Evolutionary conservation across 2,888 invertebrate genomes (phyloP), one percentile per base, ranked within the genome.

Genomic region (Adela reaumurella): DNA sequence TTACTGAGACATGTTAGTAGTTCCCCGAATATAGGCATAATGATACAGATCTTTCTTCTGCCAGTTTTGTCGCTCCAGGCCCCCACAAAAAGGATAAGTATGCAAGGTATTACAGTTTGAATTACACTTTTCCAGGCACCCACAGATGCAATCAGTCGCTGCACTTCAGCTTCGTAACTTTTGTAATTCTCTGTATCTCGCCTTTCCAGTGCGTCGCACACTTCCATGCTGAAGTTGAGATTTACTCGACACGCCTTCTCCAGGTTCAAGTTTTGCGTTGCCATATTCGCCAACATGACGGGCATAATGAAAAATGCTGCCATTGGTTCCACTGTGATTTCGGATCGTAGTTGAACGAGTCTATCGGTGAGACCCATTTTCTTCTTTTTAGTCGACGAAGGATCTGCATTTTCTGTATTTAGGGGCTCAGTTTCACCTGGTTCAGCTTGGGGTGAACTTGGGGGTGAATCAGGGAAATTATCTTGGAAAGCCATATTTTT

Each of bases 201-300:
- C 10, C 78, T 66, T 18, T 86, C 85, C 6, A 92, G 66, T 0
- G 90, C 88, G 56, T 84, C 81, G 62, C 92, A 93, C 1, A 92
- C 83, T 57, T 83, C 82, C 19, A 82, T 78, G 0, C 86, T 77
- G 57, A 85, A 90, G 17, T 81, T 83, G 51, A 92, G 72, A 62
- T 92, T 92, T 0, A 92, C 91, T 16, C 91, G 74, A 60, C 92
- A 93, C 0, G 92, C 92, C 64, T 92, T 92, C 62, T 92, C 92
- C 55, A 92, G 74, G 61, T 86, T 88, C 10, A 92, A 69, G 67
- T 92, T 92, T 63, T 91, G 91, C 2, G 90, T 86, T 18, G 90
- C 88, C 50, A 90, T 61, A 44, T 84, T 81, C 0, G 85, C 83
- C n/a, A 83, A 57, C 17, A 83, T 63, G 0, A 54, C 51, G 0